Evolutionary conservation across 2,888 invertebrate genomes (phyloP).

Genomic region (Nomada hirtipes): DNA sequence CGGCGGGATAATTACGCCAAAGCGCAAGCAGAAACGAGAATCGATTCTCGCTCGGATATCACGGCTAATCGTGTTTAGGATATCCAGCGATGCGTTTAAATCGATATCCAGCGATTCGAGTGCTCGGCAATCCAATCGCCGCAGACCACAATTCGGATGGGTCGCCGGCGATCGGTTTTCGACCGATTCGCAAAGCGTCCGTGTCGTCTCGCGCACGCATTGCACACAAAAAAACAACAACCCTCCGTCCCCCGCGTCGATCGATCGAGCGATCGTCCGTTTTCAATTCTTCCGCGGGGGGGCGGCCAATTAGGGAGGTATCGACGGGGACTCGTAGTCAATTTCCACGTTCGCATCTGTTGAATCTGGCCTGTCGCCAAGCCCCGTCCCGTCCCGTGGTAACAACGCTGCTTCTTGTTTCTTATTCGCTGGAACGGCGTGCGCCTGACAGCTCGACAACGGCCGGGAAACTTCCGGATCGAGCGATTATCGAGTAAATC

Average conservation of each 20-base stretch:
- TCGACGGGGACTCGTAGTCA: not conserved
- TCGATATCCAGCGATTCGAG: constrained; percentile 51
- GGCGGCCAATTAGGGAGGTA: constrained; percentile 16
- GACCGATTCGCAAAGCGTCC: constrained; percentile 20
- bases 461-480: constrained; percentile 33
- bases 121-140: constrained; percentile 31
- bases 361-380: constrained; percentile 75
- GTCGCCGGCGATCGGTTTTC: too few species aligned
- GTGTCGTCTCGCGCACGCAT: not conserved
- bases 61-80: constrained; percentile 40
- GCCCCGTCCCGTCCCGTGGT: constrained; percentile 48
- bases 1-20: too few species aligned
- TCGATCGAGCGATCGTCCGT: not conserved
- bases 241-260: too few species aligned
- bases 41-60: constrained; percentile 22
- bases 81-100: constrained; percentile 48
- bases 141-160: constrained; percentile 51
- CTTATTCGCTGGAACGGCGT: constrained; percentile 37
- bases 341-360: constrained; percentile 68
- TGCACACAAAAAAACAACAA: too few species aligned
- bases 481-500: constrained; percentile 18
- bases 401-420: constrained; percentile 60
- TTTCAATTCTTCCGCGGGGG: too few species aligned
- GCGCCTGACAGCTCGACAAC: constrained; percentile 17
- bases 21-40: too few species aligned